These are phyloP conservation scores for Australoheros facetus DNA, from an alignment of 2,797 vertebrate species.

Conservation along the genomic window DNA sequence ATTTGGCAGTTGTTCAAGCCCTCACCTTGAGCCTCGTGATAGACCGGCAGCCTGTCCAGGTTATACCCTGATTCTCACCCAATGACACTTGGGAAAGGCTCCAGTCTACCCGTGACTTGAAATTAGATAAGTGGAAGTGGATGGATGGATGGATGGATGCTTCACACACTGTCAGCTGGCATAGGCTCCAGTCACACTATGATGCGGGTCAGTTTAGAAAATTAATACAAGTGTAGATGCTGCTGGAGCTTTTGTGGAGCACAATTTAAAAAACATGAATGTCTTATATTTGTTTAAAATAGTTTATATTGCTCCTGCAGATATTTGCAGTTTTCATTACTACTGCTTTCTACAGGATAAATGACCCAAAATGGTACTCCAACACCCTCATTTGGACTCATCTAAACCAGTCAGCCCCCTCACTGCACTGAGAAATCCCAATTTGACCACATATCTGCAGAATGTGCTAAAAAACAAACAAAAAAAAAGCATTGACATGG, in stretches of 20 bases:
- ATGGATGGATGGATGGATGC: fast-evolving
- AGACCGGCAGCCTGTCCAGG: background rate
- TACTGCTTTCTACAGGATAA: background rate
- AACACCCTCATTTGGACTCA: background rate
- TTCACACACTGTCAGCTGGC: background rate
- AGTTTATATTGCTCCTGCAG: background rate
- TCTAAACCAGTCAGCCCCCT: background rate
- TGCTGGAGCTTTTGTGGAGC: background rate
- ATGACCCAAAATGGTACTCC: background rate
- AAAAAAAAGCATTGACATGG: background rate
- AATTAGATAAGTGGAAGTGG: background rate
- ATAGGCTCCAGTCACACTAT: background rate
- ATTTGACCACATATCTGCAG: background rate
- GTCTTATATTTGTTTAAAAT: background rate
- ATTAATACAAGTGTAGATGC: background rate
- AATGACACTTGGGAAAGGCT: background rate
- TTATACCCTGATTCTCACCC: background rate
- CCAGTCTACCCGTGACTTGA: fast-evolving
- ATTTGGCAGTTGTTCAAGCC: no score
- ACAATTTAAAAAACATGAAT: background rate
- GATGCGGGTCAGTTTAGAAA: background rate
- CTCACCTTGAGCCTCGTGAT: fast-evolving
- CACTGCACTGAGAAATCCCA: background rate
- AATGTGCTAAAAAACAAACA: background rate
- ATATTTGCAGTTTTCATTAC: background rate